Evolutionary conservation across 2,797 vertebrate species (phyloP).

Genomic region (Garrulus glandarius): DNA sequence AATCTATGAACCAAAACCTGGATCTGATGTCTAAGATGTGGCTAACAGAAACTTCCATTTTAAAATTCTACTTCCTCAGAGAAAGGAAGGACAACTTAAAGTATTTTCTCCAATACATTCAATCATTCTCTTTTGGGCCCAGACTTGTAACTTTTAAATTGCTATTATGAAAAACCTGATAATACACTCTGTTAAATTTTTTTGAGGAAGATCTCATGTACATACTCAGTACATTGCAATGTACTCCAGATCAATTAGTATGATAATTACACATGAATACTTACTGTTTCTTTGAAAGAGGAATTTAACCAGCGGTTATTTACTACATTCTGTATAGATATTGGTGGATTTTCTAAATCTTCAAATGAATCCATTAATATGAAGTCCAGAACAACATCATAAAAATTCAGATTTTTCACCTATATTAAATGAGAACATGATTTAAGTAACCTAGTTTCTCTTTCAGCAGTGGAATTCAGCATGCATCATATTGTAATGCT

Average conservation of each 20-base stretch:
- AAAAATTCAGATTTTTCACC: constrained; percentile 97
- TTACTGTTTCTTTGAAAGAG: constrained; percentile 96
- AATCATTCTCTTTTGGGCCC: background rate
- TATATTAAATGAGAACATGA: constrained; percentile 64
- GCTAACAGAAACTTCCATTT: background rate
- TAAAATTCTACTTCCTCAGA: background rate
- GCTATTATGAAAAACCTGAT: background rate
- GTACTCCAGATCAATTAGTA: background rate
- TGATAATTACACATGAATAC: constrained; percentile 24
- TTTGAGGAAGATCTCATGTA: background rate
- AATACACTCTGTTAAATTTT: background rate
- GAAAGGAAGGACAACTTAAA: background rate
- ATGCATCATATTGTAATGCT: background rate
- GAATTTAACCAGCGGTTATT: constrained; percentile 97
- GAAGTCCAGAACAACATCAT: constrained; percentile 96
- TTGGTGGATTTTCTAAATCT: constrained; percentile 96
- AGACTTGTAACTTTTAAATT: background rate
- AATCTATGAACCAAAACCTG: background rate
- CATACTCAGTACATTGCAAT: background rate
- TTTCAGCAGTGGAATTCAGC: constrained; percentile 1
- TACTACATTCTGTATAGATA: constrained; percentile 94
- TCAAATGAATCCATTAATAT: constrained; percentile 98
- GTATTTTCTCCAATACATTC: background rate
- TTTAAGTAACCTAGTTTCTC: constrained; percentile 14
- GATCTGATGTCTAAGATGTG: background rate